Evolutionary conservation across 2,888 invertebrate species (phyloP).

Genomic region (Linnaemya tessellans): DNA sequence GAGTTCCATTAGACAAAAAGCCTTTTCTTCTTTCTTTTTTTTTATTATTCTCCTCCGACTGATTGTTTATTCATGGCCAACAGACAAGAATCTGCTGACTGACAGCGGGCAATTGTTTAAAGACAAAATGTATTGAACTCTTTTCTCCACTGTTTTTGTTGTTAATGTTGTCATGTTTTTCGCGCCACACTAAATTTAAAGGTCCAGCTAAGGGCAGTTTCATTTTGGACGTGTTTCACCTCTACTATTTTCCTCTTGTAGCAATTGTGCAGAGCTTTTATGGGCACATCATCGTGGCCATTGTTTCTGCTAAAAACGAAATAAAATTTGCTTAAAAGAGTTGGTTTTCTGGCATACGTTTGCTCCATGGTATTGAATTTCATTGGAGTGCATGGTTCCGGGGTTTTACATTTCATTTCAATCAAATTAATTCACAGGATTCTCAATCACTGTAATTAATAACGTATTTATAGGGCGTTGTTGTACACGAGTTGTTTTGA

Average conservation of each 20-base stretch:
- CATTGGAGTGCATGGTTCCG: constrained; percentile 61
- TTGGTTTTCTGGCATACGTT: constrained; percentile 73
- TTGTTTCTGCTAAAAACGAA: constrained; percentile 1
- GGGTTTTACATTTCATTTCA: constrained; percentile 43
- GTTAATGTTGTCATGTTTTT: constrained; percentile 63
- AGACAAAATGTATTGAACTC: constrained; percentile 65
- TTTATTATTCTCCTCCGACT: not conserved
- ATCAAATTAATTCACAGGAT: constrained; percentile 58
- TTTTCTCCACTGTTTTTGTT: constrained; percentile 49
- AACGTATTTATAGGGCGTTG: constrained; percentile 73
- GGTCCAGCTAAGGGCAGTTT: constrained; percentile 69
- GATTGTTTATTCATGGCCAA: constrained; percentile 44
- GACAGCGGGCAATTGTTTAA: constrained; percentile 36
- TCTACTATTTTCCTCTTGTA: constrained; percentile 28
- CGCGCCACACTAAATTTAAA: constrained; percentile 69
- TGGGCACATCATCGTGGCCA: not conserved
- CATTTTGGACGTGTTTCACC: constrained; percentile 36
- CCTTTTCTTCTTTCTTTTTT: constrained; percentile 67
- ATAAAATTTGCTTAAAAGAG: constrained; percentile 22
- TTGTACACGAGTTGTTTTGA: constrained; percentile 54
- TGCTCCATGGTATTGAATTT: constrained; percentile 75
- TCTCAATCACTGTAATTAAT: constrained; percentile 75
- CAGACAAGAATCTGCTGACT: constrained; percentile 34
- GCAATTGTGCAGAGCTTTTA: constrained; percentile 36
- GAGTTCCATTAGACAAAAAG: constrained; percentile 82